phyloP scores from a whole-genome alignment of 2,888 invertebrate genomes.

The Tanytarsus gracilentus region DNA sequence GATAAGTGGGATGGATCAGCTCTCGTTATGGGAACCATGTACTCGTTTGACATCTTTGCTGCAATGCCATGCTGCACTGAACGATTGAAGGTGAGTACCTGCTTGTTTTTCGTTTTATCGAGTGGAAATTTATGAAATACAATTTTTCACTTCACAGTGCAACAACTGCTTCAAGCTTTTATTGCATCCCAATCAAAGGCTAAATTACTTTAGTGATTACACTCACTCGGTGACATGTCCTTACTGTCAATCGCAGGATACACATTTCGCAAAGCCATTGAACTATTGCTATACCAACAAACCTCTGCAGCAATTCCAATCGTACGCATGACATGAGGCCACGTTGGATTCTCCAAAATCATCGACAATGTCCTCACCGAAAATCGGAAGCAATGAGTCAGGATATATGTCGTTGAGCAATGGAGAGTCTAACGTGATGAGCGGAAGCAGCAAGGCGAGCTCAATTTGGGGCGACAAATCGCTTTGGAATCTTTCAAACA shows the following conservation, averaged over 20 bases:
- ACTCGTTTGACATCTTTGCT: conserved; percentile 96
- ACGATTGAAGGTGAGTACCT: conserved; percentile 65
- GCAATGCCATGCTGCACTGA: conserved; percentile 93
- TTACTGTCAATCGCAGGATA: conserved; percentile 80
- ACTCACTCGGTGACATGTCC: conserved; percentile 86
- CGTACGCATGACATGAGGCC: conserved; percentile 84
- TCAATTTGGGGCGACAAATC: conserved; percentile 27
- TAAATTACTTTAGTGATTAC: conserved; percentile 92
- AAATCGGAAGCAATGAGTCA: conserved; percentile 36
- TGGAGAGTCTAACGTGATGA: conserved; percentile 31
- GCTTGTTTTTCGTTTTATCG: neutral
- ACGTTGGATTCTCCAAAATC: conserved; percentile 51
- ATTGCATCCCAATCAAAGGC: conserved; percentile 73
- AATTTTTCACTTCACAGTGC: conserved; percentile 58
- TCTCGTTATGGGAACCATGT: conserved; percentile 93
- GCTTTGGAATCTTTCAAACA: conserved; percentile 19
- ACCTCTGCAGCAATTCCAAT: conserved; percentile 56
- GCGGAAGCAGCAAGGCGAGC: conserved; percentile 35
- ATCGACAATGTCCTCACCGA: conserved; percentile 43
- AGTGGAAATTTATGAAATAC: neutral
- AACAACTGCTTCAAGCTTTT: conserved; percentile 85
- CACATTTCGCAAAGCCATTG: conserved; percentile 90
- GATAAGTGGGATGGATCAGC: conserved; percentile 89
- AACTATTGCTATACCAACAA: conserved; percentile 73
- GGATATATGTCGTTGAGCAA: conserved; percentile 25